Percentiles rank a stretch among this genome's conserved stretches.
Conservation (phyloP, 2,113 vertebrate species). For the Dinomys branickii region DNA sequence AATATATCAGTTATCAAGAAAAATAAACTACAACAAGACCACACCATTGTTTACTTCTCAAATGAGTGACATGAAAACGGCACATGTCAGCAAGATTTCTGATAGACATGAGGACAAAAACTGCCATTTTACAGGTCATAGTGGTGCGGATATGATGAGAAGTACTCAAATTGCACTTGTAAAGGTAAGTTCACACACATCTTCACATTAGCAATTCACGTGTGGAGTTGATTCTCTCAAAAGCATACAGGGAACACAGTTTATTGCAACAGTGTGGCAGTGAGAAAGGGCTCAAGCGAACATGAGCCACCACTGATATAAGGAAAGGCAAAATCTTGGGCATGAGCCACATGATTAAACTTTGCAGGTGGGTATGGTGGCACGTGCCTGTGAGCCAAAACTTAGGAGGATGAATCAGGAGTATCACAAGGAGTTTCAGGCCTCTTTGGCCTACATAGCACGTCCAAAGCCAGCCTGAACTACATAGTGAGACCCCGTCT, state of each 20-base stretch:
- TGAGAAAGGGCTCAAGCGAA: background rate
- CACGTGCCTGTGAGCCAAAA: too few species aligned
- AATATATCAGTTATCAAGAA: background rate
- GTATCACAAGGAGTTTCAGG: too few species aligned
- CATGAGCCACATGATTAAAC: background rate
- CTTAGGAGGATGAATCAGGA: too few species aligned
- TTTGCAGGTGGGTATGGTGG: too few species aligned
- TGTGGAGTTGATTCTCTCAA: background rate
- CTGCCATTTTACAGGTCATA: background rate
- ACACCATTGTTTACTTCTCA: background rate
- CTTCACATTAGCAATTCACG: background rate
- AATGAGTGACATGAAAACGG: too few species aligned
- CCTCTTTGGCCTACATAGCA: too few species aligned
- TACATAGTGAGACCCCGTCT: too few species aligned
- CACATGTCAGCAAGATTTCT: background rate
- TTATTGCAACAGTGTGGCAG: background rate
- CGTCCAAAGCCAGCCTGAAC: too few species aligned
- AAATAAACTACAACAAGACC: background rate
- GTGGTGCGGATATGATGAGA: background rate
- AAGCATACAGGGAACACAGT: background rate
- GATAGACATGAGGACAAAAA: background rate
- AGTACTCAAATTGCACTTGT: background rate
- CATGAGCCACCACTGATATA: background rate
- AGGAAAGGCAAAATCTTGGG: background rate
- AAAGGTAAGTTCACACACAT: background rate